Evolutionary conservation across 2,797 vertebrate genomes (phyloP), one percentile per base, ranked within the genome.

Genomic region (Taenioides sp.): DNA sequence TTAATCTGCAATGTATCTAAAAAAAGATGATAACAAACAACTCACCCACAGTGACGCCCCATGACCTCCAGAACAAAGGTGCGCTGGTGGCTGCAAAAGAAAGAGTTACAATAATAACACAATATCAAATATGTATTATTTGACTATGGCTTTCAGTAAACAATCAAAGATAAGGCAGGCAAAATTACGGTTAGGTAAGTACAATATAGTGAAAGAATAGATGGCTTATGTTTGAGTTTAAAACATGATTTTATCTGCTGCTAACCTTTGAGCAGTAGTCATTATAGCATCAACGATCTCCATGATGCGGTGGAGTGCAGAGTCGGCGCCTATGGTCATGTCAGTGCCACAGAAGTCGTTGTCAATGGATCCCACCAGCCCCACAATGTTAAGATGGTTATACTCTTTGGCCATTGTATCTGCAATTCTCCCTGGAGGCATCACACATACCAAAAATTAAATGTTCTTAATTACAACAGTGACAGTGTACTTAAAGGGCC

Each of bases 321-420:
- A 98, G 85, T 98, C 96, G 0, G 96, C 97, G 22, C 97, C 97
- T 0, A 99, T 98, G 82, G 97, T 99, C 97, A 99, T 99, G 89
- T 99, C 97, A 0, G 97, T 98, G 72, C 97, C 97, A 0, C 97
- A 98, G 94, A 99, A 99, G 85, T 99, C 97, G 0, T 99, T 99
- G 86, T 99, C 97, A 0, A 99, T 99, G 81, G 97, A 98, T 37
- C 97, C 97, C 37, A 99, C 97, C 50, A 99, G 89, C 7, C 97
- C 97, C 0, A 96, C 97, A 0, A 99, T 97, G 92, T 96, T 99
- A 75, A 99, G 91, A 84, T 92, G 94, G 0, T 83, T 72, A 54
- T 97, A 93, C 72, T 93, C 73, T 84, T 85, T 86, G 0, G 96
- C 95, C 20, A 92, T 79, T 61, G 89, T 84, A 80, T 95, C 92